These are phyloP conservation scores for Dendrocincla tyrannina DNA, from an alignment of 2,797 vertebrate species.

Conservation along the genomic window DNA sequence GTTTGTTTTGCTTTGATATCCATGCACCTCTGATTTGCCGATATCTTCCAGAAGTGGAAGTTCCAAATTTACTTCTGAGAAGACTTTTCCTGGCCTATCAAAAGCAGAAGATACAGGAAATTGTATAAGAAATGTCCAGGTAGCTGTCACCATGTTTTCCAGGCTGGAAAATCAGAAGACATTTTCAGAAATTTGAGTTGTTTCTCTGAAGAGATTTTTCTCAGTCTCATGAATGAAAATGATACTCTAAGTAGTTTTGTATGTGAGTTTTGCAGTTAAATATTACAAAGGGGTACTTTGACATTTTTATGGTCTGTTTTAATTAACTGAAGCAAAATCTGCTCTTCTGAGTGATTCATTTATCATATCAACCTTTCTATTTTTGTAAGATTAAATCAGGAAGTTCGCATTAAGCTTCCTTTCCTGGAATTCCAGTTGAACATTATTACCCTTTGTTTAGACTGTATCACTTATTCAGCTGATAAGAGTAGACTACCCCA, in stretches of 20 bases:
- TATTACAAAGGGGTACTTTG: background rate
- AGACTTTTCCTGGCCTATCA: background rate
- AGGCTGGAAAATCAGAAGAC: background rate
- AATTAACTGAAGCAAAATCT: slow-evolving; percentile 44
- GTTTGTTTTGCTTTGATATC: slow-evolving; percentile 38
- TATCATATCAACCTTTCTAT: slow-evolving; percentile 63
- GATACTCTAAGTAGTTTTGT: background rate
- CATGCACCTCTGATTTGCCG: background rate
- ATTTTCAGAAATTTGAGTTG: background rate
- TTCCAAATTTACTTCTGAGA: slow-evolving; percentile 28
- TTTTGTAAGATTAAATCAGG: slow-evolving; percentile 65
- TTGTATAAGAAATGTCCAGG: background rate
- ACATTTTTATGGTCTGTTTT: slow-evolving; percentile 47
- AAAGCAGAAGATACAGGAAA: slow-evolving; percentile 26
- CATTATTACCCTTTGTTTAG: slow-evolving; percentile 65
- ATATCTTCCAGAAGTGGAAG: slow-evolving; percentile 20
- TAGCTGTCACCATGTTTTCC: background rate
- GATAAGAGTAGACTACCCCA: slow-evolving; percentile 18
- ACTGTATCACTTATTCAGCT: slow-evolving; percentile 47
- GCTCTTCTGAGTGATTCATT: slow-evolving; percentile 49
- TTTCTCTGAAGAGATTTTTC: background rate
- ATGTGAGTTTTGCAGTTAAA: background rate
- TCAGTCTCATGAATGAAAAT: background rate
- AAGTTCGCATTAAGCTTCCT: slow-evolving; percentile 57
- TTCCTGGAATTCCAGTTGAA: slow-evolving; percentile 67